Percentiles rank a stretch among this genome's conserved stretches.
Evolutionary conservation across 2,888 invertebrate genomes (phyloP).

Genomic region (Hedya salicella): DNA sequence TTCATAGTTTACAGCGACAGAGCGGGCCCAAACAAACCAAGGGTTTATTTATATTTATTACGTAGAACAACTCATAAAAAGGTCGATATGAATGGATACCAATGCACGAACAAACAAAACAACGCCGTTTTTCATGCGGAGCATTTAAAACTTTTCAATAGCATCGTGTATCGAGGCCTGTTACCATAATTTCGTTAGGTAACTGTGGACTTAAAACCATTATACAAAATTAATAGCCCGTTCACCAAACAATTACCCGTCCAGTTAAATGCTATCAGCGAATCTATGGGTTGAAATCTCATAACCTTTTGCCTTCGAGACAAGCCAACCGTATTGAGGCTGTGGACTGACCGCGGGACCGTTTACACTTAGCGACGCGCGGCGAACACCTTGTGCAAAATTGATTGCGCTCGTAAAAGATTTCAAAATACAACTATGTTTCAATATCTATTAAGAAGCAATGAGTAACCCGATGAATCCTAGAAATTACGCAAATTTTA

Average conservation of each 20-base stretch:
- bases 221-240: conserved; percentile 79
- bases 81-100: conserved; percentile 44
- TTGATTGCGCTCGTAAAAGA: conserved; percentile 1
- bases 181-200: conserved; percentile 73
- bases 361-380: conserved; percentile 55
- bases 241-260: conserved; percentile 80
- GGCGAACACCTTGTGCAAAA: conserved; percentile 47
- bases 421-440: conserved; percentile 18
- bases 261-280: conserved; percentile 80
- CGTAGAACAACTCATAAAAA: conserved; percentile 41
- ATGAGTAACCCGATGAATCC: background rate
- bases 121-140: conserved; percentile 60
- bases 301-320: conserved; percentile 80
- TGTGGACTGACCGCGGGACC: conserved; percentile 53
- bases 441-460: background rate
- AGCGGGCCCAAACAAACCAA: conserved; percentile 13
- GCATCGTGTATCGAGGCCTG: conserved; percentile 59
- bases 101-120: conserved; percentile 51
- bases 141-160: conserved; percentile 68
- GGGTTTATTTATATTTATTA: conserved; percentile 41
- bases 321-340: conserved; percentile 62
- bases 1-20: conserved; percentile 25
- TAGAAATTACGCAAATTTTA: background rate
- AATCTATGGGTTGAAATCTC: conserved; percentile 81
- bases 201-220: conserved; percentile 72